phyloP scores from a whole-genome alignment of 2,888 invertebrate genomes.

The Mesochorus sp. region DNA sequence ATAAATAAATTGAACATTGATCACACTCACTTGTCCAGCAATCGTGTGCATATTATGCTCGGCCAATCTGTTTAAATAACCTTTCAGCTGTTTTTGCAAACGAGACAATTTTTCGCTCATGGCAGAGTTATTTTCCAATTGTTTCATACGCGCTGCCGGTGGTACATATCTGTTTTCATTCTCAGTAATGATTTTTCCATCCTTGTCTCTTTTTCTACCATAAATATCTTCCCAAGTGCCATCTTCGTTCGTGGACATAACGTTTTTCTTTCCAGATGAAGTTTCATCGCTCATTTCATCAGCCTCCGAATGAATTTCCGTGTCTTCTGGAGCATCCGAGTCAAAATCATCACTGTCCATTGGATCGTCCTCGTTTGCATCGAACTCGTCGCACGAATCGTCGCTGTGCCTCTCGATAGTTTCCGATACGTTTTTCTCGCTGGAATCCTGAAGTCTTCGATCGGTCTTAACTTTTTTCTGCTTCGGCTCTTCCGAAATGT shows the following conservation, averaged over 20 bases:
- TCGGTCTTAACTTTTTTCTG: constrained; percentile 57
- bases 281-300: constrained; percentile 45
- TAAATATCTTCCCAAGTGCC: constrained; percentile 94
- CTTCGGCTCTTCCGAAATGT: constrained; percentile 27
- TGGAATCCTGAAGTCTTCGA: constrained; percentile 31
- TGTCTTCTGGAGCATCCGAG: constrained; percentile 57
- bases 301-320: constrained; percentile 47
- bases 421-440: constrained; percentile 50
- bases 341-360: constrained; percentile 49
- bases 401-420: constrained; percentile 49
- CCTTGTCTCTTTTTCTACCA: constrained; percentile 91
- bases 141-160: constrained; percentile 89
- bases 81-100: constrained; percentile 92
- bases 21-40: constrained; percentile 82
- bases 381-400: constrained; percentile 47
- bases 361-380: constrained; percentile 53
- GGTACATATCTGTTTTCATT: constrained; percentile 89
- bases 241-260: constrained; percentile 68
- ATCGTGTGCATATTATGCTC: constrained; percentile 95
- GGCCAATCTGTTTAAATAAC: constrained; percentile 92
- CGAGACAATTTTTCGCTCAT: constrained; percentile 85
- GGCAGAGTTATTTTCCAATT: constrained; percentile 79
- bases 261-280: constrained; percentile 46
- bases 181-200: constrained; percentile 89
- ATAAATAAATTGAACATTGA: neutral